These are phyloP conservation scores for Penaeus japonicus DNA, from an alignment of 1,140 invertebrate species.

Conservation along the genomic window DNA sequence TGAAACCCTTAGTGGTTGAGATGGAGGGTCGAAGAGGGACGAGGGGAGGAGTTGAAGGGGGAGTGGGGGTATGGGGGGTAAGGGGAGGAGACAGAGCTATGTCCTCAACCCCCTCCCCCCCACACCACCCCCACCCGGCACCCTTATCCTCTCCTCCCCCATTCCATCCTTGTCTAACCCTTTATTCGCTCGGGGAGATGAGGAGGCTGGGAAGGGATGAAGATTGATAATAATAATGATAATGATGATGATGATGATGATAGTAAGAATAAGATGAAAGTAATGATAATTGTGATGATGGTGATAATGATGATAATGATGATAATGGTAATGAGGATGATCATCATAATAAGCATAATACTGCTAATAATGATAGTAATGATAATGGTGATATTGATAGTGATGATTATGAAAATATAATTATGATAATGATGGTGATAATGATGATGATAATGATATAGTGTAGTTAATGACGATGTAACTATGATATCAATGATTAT, in stretches of 20 bases:
- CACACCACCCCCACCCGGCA: too few species aligned
- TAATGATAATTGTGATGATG: not conserved
- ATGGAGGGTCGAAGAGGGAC: not conserved
- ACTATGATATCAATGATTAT: too few species aligned
- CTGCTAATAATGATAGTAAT: not conserved
- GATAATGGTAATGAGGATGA: not conserved
- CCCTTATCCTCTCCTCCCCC: not conserved
- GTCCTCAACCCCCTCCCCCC: not conserved
- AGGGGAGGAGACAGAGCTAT: not conserved
- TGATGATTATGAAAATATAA: not conserved
- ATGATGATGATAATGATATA: not conserved
- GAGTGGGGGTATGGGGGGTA: not conserved
- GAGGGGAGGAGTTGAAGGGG: not conserved
- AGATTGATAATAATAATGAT: not conserved
- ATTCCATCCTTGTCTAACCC: not conserved
- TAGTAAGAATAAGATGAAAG: not conserved
- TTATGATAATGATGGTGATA: not conserved
- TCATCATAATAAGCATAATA: not conserved
- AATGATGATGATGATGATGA: not conserved
- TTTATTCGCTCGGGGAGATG: not conserved
- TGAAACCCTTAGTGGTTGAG: not conserved
- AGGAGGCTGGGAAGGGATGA: not conserved
- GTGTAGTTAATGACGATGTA: too few species aligned
- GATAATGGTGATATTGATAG: not conserved
- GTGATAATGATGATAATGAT: not conserved